Evolutionary conservation across 1,140 invertebrate genomes (phyloP), one percentile per base, ranked within the genome.

Genomic region (Orussus abietinus): DNA sequence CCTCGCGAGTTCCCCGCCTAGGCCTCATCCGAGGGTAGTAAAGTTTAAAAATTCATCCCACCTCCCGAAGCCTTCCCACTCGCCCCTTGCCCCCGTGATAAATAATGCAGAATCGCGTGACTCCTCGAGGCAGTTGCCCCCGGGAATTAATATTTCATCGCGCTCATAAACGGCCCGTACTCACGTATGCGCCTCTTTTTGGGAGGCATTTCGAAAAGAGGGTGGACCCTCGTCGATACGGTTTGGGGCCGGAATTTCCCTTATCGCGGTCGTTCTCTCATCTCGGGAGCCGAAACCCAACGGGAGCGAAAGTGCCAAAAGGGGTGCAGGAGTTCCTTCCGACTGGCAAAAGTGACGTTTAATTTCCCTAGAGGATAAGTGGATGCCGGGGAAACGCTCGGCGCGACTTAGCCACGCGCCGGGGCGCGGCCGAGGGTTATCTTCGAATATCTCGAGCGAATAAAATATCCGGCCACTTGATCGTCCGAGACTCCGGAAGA

Each of bases 401-500:
- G 33, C 46, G 31, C 39, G 25, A 35, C 41, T 49, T 45, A 47
- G 36, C 43, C 47, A 32, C 17, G 45, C 38, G 33, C 37, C 37
- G 11, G 12, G 11, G 44, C 43, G 15, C 33, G 46, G 22, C 22
- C 22, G 22, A 25, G 22, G 6, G 22, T 25, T 25, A 25, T 49
- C 42, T 51, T 36, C 43, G 43, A 58, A 59, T 56, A 59, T 46
- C 49, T 60, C 53, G 49, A 44, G 59, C 55, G 60, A 53, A 49
- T 53, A 55, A 60, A 60, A 62, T 64, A 57, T 64, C 51, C 59
- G 40, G 47, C 29, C 42, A 57, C 54, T 66, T 66, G 57, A 61
- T 61, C 45, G 33, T 48, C 45, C 45, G 50, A 60, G 53, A 52
- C 43, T 29, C 44, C 32, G 51, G 46, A 58, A 58, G 49, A 63